Conservation (phyloP, 1,140 invertebrate species). For the Euglossa dilemma region DNA sequence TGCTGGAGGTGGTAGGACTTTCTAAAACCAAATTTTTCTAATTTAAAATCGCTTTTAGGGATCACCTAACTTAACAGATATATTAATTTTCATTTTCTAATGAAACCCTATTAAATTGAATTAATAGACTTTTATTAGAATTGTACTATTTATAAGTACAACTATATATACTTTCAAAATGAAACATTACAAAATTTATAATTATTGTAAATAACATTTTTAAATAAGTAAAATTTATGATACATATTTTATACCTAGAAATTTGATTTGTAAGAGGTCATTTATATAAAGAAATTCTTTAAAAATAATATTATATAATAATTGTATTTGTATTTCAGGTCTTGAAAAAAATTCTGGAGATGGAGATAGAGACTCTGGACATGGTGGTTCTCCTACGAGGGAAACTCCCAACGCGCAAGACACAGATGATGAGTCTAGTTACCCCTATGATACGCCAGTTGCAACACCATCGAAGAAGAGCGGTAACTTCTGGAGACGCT, state of each 20-base stretch:
- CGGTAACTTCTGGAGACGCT: conserved; percentile 88
- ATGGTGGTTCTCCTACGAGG: conserved; percentile 81
- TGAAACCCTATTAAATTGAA: not conserved
- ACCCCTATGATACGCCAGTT: conserved; percentile 78
- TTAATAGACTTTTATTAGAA: not conserved
- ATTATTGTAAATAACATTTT: not conserved
- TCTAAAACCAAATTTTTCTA: not conserved
- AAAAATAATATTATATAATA: not conserved
- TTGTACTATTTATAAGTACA: too few species aligned
- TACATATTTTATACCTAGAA: not conserved
- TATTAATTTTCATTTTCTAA: not conserved
- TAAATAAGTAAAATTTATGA: not conserved
- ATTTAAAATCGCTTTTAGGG: not conserved
- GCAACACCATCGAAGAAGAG: conserved; percentile 83
- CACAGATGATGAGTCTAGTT: conserved; percentile 79
- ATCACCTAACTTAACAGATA: not conserved
- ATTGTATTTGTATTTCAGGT: conserved; percentile 57
- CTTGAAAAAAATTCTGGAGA: conserved; percentile 82
- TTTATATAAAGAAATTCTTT: not conserved
- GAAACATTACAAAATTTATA: not conserved
- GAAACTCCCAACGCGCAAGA: conserved; percentile 78
- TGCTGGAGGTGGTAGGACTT: conserved; percentile 75
- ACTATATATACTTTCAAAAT: not conserved
- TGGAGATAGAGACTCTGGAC: conserved; percentile 84
- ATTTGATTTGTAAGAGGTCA: not conserved